Conservation (phyloP, 1,140 invertebrate genomes). For the Drosophila tropicalis region DNA sequence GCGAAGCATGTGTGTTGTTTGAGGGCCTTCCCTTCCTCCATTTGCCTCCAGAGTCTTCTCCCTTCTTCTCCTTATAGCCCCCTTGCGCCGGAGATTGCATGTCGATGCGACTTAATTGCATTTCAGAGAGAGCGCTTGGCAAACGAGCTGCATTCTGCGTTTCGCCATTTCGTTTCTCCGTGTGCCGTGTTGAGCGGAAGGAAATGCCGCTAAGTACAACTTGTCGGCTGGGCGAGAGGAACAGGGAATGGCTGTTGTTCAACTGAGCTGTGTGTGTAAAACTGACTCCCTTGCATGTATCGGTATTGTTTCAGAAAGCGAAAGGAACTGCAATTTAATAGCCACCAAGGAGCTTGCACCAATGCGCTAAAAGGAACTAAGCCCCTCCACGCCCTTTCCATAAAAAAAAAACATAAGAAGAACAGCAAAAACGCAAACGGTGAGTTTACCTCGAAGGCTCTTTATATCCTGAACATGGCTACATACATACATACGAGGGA, state of each 20-base stretch:
- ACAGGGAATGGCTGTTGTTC: slow-evolving; percentile 23
- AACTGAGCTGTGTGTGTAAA: slow-evolving; percentile 21
- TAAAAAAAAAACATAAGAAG: slow-evolving; percentile 17
- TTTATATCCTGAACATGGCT: slow-evolving; percentile 20
- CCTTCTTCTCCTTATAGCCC: slow-evolving; percentile 8
- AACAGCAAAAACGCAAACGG: slow-evolving; percentile 52
- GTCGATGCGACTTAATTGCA: slow-evolving; percentile 79
- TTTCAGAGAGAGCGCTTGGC: slow-evolving; percentile 71
- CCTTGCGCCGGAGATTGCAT: slow-evolving; percentile 75
- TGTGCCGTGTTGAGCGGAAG: slow-evolving; percentile 64
- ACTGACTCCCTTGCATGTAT: slow-evolving; percentile 30
- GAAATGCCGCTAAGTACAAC: slow-evolving; percentile 72
- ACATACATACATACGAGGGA: slow-evolving; percentile 28
- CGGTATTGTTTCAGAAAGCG: slow-evolving; percentile 65
- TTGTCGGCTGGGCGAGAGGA: slow-evolving; percentile 41
- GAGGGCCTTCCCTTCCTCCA: slow-evolving; percentile 31
- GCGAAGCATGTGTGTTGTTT: slow-evolving; percentile 47
- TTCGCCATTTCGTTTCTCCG: slow-evolving; percentile 9
- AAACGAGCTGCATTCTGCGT: slow-evolving; percentile 49
- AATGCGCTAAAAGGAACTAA: slow-evolving; percentile 15
- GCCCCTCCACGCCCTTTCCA: background rate
- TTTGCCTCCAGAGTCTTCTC: slow-evolving; percentile 10
- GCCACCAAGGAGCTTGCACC: slow-evolving; percentile 59
- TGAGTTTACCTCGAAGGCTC: slow-evolving; percentile 57
- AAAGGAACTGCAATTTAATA: slow-evolving; percentile 70